Conservation (phyloP, 2,113 vertebrate genomes). For the Paralichthys olivaceus region DNA sequence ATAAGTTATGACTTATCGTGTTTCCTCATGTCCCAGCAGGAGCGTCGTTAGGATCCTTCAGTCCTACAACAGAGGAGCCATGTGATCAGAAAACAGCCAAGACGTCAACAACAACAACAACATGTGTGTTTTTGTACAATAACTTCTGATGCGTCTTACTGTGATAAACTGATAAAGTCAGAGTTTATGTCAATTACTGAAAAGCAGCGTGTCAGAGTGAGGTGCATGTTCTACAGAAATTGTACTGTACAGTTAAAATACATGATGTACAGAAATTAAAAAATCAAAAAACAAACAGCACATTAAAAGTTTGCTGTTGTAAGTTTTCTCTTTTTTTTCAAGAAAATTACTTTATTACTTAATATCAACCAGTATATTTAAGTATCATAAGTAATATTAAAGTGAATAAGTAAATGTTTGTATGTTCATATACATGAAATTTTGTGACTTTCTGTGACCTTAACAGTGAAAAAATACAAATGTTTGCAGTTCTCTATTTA, state of each 20-base stretch:
- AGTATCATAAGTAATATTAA: not conserved
- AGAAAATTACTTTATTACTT: not conserved
- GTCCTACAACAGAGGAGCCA: constrained; percentile 82
- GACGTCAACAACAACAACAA: constrained; percentile 17
- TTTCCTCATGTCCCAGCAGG: constrained; percentile 89
- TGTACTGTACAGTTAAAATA: too few species aligned
- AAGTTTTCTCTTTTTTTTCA: not conserved
- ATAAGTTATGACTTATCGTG: constrained; percentile 51
- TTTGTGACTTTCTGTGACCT: not conserved
- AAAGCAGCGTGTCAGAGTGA: not conserved
- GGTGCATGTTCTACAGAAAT: not conserved
- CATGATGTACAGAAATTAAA: not conserved
- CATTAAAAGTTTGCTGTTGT: too few species aligned
- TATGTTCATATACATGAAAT: not conserved
- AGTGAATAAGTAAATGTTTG: not conserved
- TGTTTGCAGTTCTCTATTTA: not conserved
- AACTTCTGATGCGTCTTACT: not conserved
- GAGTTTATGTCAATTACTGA: not conserved
- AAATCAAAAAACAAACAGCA: not conserved
- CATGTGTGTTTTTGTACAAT: not conserved
- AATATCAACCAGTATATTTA: not conserved
- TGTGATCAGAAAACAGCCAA: constrained; percentile 68
- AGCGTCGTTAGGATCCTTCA: constrained; percentile 84
- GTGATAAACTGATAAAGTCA: not conserved
- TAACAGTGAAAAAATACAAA: not conserved